phyloP scores from a whole-genome alignment of 92 coral and sea anemone genomes.

The Diadumene lineata region DNA sequence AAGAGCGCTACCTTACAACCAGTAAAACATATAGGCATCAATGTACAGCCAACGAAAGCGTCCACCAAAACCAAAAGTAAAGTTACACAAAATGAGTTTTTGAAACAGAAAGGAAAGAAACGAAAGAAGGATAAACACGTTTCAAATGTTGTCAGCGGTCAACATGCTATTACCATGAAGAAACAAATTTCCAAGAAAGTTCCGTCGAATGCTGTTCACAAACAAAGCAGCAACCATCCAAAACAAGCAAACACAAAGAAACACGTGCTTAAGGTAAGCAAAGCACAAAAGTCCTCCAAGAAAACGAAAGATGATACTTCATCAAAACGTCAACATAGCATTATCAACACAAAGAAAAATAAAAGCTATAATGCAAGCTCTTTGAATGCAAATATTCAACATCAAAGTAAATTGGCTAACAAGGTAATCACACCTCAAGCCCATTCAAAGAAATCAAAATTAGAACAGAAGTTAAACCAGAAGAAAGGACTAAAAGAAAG shows the following conservation, averaged over 20 bases:
- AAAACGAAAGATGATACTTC: neutral
- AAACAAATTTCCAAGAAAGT: constrained; percentile 1
- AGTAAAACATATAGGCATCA: neutral
- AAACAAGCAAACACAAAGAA: neutral
- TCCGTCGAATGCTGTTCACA: neutral
- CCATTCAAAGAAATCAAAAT: neutral
- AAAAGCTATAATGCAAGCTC: too few species aligned
- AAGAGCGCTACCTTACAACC: neutral
- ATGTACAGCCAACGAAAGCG: neutral
- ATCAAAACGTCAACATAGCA: neutral
- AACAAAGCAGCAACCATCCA: neutral
- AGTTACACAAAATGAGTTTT: neutral
- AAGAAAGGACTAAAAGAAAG: neutral
- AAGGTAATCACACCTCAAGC: neutral
- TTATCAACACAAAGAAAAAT: neutral
- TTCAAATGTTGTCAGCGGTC: neutral
- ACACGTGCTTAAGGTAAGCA: neutral
- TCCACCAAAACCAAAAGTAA: neutral
- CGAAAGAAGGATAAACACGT: neutral
- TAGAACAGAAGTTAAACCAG: neutral
- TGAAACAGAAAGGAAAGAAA: neutral
- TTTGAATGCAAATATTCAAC: too few species aligned
- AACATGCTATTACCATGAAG: constrained; percentile 1
- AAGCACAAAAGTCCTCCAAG: too few species aligned
- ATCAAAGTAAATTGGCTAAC: too few species aligned